phyloP scores from a whole-genome alignment of 2,797 vertebrate genomes.

The Lagocephalus sceleratus region DNA sequence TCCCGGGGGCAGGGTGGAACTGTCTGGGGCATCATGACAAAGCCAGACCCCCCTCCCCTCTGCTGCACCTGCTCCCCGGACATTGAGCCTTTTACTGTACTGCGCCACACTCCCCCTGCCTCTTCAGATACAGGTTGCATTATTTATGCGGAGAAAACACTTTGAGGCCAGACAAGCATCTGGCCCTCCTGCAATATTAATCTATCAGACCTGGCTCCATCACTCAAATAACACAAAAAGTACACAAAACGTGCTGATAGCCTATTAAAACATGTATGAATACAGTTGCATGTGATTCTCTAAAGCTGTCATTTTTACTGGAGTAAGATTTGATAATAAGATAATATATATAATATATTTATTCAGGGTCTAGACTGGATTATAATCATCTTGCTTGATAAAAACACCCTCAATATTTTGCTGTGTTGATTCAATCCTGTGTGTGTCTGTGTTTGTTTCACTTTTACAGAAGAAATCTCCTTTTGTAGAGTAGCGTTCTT shows the following conservation, averaged over 20 bases:
- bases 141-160: conserved; percentile 79
- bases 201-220: conserved; percentile 58
- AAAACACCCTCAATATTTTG: neutral
- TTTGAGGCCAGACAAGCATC: conserved; percentile 76
- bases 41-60: conserved; percentile 27
- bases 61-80: conserved; percentile 55
- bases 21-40: conserved; percentile 60
- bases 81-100: conserved; percentile 45
- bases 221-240: conserved; percentile 52
- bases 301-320: too few species aligned
- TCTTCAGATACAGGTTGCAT: conserved; percentile 70
- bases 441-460: neutral
- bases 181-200: conserved; percentile 80
- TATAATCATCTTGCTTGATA: neutral
- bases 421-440: conserved; percentile 27
- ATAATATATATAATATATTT: too few species aligned
- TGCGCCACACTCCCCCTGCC: conserved; percentile 49
- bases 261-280: too few species aligned
- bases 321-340: conserved; percentile 5
- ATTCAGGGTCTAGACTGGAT: conserved; percentile 5
- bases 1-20: conserved; percentile 38
- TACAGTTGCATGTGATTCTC: too few species aligned
- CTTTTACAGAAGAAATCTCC: too few species aligned
- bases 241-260: neutral
- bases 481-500: neutral